These are phyloP conservation scores for Bombus vancouverensis DNA, from an alignment of 1,140 invertebrate species.

Conservation along the genomic window DNA sequence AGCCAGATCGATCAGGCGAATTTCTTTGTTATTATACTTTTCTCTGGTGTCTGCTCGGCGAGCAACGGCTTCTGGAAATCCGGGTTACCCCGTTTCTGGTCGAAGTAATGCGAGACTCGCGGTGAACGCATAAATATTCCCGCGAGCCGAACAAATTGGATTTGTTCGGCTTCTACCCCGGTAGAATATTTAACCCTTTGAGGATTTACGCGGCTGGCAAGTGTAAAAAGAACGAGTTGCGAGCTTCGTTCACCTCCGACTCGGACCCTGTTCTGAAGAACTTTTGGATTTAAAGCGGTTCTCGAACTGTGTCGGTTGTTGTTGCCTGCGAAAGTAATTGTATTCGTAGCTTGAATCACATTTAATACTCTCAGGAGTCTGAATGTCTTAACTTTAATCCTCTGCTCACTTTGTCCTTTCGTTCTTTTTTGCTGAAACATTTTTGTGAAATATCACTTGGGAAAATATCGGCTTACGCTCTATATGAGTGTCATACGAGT, in stretches of 20 bases:
- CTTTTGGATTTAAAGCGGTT: neutral
- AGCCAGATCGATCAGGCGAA: conserved; percentile 3
- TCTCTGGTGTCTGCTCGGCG: too few relatives aligned
- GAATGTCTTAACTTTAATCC: neutral
- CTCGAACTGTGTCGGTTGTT: neutral
- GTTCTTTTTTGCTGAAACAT: neutral
- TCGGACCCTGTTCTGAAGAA: neutral
- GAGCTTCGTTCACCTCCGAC: neutral
- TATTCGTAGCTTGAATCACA: too few relatives aligned
- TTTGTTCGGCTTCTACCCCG: neutral
- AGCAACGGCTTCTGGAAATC: conserved; percentile 9
- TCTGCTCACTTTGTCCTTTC: neutral
- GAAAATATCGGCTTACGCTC: too few relatives aligned
- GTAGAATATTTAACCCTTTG: conserved; percentile 38
- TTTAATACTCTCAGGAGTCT: neutral
- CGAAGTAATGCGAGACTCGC: conserved; percentile 3
- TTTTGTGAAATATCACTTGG: too few relatives aligned
- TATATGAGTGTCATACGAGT: too few relatives aligned
- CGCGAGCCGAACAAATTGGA: conserved; percentile 21
- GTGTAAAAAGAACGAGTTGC: neutral
- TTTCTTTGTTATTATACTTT: too few relatives aligned
- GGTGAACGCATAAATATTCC: conserved; percentile 25
- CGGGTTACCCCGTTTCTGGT: conserved; percentile 6
- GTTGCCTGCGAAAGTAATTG: neutral
- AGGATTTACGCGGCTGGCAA: conserved; percentile 10